These are phyloP conservation scores for Muricea muricata DNA, from an alignment of 92 coral and sea anemone species.

Conservation along the genomic window DNA sequence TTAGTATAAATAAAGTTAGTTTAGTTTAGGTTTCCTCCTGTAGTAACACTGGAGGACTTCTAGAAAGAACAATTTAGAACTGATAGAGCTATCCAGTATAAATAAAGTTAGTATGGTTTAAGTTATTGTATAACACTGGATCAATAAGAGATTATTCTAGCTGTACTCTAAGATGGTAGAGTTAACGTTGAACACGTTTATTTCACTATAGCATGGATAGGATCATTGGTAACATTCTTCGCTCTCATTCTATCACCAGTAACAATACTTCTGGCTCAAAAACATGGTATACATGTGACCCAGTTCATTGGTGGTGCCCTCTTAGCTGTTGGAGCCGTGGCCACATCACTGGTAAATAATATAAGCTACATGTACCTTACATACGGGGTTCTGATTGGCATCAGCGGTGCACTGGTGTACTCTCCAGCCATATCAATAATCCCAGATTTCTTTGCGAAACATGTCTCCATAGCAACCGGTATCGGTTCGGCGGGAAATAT, in stretches of 20 bases:
- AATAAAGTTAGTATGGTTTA: too few species aligned
- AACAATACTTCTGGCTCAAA: constrained; percentile 29
- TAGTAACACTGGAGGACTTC: too few species aligned
- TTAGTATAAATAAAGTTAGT: too few species aligned
- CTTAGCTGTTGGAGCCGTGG: constrained; percentile 30
- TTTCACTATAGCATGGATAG: constrained; percentile 19
- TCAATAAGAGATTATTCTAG: too few species aligned
- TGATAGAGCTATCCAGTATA: too few species aligned
- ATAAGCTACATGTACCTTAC: constrained; percentile 43
- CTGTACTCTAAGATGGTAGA: neutral
- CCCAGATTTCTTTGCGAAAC: constrained; percentile 50
- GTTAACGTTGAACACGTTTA: neutral
- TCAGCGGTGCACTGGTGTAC: constrained; percentile 22
- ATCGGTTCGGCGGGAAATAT: constrained; percentile 7
- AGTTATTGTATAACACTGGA: too few species aligned
- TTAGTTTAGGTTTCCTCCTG: too few species aligned
- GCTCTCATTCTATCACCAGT: neutral
- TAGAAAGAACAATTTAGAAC: too few species aligned
- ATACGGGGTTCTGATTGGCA: constrained; percentile 44
- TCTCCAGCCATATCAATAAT: constrained; percentile 35
- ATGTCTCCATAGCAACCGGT: constrained; percentile 41
- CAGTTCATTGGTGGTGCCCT: constrained; percentile 41
- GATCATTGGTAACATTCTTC: constrained; percentile 35
- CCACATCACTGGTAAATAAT: constrained; percentile 38
- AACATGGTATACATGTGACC: constrained; percentile 6